A percentile compares a stretch with the other conserved stretches of the same genome.
phyloP scores from a whole-genome alignment of 1,140 invertebrate genomes.

The Ostrea edulis region DNA sequence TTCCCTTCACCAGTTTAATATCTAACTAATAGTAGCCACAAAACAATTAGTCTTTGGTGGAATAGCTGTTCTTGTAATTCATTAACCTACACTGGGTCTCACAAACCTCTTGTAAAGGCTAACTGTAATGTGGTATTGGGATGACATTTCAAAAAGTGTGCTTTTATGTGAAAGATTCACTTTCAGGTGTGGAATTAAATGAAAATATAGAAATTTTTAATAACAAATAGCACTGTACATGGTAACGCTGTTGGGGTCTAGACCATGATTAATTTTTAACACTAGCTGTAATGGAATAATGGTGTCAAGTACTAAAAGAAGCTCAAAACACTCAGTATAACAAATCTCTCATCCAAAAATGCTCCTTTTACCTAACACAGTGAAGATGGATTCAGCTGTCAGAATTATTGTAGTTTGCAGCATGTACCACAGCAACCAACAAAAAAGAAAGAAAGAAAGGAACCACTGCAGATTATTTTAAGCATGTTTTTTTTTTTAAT shows the following conservation, averaged over 20 bases:
- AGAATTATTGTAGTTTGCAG: constrained; percentile 4
- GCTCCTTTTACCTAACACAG: not conserved
- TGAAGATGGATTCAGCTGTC: constrained; percentile 30
- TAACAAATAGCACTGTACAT: not conserved
- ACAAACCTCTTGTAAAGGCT: not conserved
- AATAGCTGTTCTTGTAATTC: not conserved
- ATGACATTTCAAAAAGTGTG: not conserved
- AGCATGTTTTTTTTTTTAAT: not conserved
- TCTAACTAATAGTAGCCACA: not conserved
- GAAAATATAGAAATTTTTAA: no score
- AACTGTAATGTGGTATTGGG: constrained; percentile 6
- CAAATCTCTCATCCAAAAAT: not conserved
- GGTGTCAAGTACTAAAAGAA: not conserved
- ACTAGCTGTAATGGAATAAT: not conserved
- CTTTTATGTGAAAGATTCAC: not conserved
- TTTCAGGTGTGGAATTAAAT: not conserved
- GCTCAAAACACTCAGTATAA: not conserved
- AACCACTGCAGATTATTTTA: not conserved
- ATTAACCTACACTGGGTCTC: constrained; percentile 4
- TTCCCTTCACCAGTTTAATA: constrained; percentile 4
- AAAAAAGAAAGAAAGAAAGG: not conserved
- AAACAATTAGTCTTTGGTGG: not conserved
- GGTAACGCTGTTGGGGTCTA: not conserved
- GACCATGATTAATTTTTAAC: not conserved
- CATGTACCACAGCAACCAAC: constrained; percentile 9